Conservation (phyloP, 2,113 vertebrate species). For the Notarius lentiginosus region DNA sequence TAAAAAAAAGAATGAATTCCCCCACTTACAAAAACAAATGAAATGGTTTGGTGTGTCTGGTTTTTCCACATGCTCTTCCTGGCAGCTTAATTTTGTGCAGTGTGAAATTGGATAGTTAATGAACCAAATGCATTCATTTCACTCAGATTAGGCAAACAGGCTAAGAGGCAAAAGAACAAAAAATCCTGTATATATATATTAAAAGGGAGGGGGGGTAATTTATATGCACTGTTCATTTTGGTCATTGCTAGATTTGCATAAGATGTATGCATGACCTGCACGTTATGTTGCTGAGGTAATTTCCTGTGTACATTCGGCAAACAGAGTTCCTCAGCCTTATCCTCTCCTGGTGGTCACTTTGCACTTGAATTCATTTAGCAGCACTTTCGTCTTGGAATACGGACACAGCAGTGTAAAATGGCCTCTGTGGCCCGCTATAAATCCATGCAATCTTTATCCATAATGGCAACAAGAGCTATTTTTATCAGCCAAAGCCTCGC, state of each 20-base stretch:
- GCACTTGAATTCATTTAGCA: not conserved
- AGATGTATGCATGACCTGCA: not conserved
- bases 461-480: not conserved
- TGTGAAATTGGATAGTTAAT: constrained; percentile 13
- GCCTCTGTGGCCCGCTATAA: not conserved
- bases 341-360: not conserved
- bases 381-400: not conserved
- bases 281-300: not conserved
- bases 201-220: not conserved
- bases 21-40: not conserved
- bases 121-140: not conserved
- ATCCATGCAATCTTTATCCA: not conserved
- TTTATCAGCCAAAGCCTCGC: not conserved
- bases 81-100: not conserved
- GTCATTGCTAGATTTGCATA: not conserved
- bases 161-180: not conserved
- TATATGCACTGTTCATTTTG: not conserved
- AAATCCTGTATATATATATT: not conserved
- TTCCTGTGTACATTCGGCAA: not conserved
- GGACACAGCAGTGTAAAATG: not conserved
- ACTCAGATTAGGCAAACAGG: not conserved
- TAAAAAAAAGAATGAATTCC: too few species aligned
- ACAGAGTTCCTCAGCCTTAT: not conserved
- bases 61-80: not conserved
- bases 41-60: not conserved